These are phyloP conservation scores for Calosoma granatense DNA, from an alignment of 1,140 invertebrate species.

Conservation along the genomic window DNA sequence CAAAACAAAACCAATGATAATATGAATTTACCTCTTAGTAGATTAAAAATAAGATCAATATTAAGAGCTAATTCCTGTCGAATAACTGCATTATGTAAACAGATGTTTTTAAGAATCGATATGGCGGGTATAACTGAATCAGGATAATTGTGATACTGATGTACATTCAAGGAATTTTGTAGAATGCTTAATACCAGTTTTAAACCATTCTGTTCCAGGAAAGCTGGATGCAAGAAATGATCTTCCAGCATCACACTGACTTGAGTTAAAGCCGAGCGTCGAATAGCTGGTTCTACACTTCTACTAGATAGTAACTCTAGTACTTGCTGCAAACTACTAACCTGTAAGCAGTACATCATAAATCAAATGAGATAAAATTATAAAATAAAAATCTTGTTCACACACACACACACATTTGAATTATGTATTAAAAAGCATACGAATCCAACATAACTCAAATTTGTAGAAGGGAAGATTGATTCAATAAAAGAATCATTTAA, in stretches of 20 bases:
- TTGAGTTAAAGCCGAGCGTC: slow-evolving; percentile 46
- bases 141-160: slow-evolving; percentile 49
- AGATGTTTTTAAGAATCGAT: slow-evolving; percentile 46
- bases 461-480: too few relatives aligned
- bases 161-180: slow-evolving; percentile 42
- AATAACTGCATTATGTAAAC: slow-evolving; percentile 35
- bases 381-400: slow-evolving; percentile 15
- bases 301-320: slow-evolving; percentile 33
- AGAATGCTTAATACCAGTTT: slow-evolving; percentile 28
- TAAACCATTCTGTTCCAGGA: slow-evolving; percentile 34
- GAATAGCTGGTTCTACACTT: slow-evolving; percentile 42
- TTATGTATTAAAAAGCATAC: too few relatives aligned
- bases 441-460: too few relatives aligned
- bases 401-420: too few relatives aligned
- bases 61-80: slow-evolving; percentile 42
- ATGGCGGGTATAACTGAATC: slow-evolving; percentile 53
- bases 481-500: too few relatives aligned
- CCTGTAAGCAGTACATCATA: too few relatives aligned
- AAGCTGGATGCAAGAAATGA: slow-evolving; percentile 39
- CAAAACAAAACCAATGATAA: not conserved
- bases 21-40: slow-evolving; percentile 43
- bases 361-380: not conserved
- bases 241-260: slow-evolving; percentile 48
- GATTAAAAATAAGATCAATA: slow-evolving; percentile 39
- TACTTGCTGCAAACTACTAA: slow-evolving; percentile 34